Conservation (phyloP, 2,113 vertebrate genomes). For the Oxygymnocypris stewartii region DNA sequence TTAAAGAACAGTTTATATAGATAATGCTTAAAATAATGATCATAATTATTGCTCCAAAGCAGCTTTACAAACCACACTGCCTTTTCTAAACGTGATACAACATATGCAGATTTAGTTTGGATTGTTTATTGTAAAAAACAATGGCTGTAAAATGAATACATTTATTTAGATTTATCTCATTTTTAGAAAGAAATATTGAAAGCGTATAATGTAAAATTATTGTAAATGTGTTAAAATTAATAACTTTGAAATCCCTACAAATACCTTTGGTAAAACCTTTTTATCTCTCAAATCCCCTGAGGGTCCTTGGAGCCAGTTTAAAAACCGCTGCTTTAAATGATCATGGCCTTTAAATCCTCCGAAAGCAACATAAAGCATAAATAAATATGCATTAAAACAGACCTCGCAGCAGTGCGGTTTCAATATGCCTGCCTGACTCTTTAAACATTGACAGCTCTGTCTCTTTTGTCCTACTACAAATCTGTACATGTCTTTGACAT, state of each 20-base stretch:
- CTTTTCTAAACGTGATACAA: too few relatives aligned
- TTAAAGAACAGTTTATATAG: too few relatives aligned
- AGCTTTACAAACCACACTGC: too few relatives aligned
- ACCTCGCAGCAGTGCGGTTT: constrained; percentile 16
- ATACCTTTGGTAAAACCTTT: constrained; percentile 2
- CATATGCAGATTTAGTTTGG: not conserved
- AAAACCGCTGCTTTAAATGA: constrained; percentile 28
- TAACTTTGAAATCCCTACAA: not conserved
- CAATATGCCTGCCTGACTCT: constrained; percentile 5
- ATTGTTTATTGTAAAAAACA: not conserved
- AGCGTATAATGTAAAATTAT: constrained; percentile 5
- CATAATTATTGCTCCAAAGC: too few relatives aligned
- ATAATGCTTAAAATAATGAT: too few relatives aligned
- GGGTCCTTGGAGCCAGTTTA: not conserved
- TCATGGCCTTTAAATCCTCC: constrained; percentile 23
- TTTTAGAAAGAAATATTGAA: too few relatives aligned
- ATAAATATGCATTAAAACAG: constrained; percentile 30
- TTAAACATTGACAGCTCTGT: constrained; percentile 25
- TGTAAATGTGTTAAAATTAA: not conserved
- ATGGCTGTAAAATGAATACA: not conserved
- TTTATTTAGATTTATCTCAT: not conserved
- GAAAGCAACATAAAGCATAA: not conserved
- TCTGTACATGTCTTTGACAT: constrained; percentile 46
- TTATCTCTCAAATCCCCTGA: not conserved
- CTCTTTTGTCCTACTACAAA: constrained; percentile 42